Conservation (phyloP, 2,888 invertebrate genomes). For the Mimas tiliae region DNA sequence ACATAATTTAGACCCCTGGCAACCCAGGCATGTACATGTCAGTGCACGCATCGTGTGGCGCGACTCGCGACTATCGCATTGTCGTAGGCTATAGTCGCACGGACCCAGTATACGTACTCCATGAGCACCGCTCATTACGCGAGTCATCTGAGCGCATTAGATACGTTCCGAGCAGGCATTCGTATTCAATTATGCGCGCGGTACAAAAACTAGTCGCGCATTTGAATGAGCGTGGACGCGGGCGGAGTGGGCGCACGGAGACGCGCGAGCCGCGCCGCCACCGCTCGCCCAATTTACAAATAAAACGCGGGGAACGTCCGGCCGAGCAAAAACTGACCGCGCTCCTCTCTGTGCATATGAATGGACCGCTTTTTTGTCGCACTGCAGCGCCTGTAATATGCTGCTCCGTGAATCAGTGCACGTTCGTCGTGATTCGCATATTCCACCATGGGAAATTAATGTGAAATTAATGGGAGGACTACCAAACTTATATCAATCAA, state of each 20-base stretch:
- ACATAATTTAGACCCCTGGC: too few relatives aligned
- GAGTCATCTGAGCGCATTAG: conserved; percentile 61
- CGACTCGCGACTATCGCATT: neutral
- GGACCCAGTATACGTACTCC: neutral
- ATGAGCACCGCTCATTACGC: conserved; percentile 53
- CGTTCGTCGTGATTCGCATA: neutral
- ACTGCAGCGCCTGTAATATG: conserved; percentile 56
- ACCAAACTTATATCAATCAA: neutral
- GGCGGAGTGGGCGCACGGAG: conserved; percentile 40
- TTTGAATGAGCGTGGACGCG: conserved; percentile 72
- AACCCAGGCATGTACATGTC: too few relatives aligned
- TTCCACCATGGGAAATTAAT: neutral
- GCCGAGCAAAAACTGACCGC: conserved; percentile 76
- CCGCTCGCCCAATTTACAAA: conserved; percentile 78
- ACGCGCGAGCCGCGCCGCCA: conserved; percentile 47
- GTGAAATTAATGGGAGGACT: neutral
- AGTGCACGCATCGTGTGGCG: too few relatives aligned
- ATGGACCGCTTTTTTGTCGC: conserved; percentile 74
- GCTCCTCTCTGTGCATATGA: conserved; percentile 76
- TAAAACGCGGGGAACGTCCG: conserved; percentile 81
- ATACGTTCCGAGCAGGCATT: conserved; percentile 71
- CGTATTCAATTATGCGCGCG: conserved; percentile 75
- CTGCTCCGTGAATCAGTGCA: conserved; percentile 56
- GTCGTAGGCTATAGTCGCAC: too few relatives aligned
- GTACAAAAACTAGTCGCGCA: conserved; percentile 78